Evolutionary conservation across 2,797 vertebrate genomes (phyloP).

Genomic region (Pipistrellus pipistrellus): DNA sequence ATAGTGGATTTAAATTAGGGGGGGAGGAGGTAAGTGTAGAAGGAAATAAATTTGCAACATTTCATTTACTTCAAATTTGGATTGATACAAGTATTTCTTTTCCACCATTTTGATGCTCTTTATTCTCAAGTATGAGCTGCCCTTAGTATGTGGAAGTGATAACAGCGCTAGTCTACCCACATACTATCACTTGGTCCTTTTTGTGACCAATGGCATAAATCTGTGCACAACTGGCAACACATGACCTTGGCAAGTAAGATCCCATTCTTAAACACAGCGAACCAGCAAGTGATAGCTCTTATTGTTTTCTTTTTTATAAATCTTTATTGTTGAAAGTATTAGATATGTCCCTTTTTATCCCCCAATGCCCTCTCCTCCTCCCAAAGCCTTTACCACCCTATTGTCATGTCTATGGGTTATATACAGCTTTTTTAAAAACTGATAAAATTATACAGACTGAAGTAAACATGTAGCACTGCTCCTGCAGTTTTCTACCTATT

Average conservation of each 20-base stretch:
- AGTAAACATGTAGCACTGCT: not conserved
- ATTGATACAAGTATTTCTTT: no score
- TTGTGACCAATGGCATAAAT: not conserved
- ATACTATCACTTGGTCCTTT: not conserved
- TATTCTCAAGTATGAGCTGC: not conserved
- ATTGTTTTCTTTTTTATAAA: no score
- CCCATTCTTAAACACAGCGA: slow-evolving; percentile 31
- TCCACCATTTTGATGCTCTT: not conserved
- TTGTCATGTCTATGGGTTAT: no score
- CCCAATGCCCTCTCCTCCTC: no score
- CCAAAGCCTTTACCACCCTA: no score
- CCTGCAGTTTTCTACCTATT: not conserved
- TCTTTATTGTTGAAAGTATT: no score
- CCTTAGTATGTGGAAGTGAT: not conserved
- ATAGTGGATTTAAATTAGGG: no score
- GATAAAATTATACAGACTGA: not conserved
- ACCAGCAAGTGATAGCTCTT: not conserved
- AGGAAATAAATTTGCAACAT: no score
- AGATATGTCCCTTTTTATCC: no score
- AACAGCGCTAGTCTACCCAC: not conserved
- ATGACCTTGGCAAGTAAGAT: not conserved
- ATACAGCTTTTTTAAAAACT: not conserved
- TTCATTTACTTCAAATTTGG: no score
- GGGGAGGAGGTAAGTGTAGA: no score
- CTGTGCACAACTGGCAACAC: not conserved